Percentiles rank a stretch among this genome's conserved stretches.
phyloP scores from a whole-genome alignment of 2,797 vertebrate genomes.

The Prunella strophiata region DNA sequence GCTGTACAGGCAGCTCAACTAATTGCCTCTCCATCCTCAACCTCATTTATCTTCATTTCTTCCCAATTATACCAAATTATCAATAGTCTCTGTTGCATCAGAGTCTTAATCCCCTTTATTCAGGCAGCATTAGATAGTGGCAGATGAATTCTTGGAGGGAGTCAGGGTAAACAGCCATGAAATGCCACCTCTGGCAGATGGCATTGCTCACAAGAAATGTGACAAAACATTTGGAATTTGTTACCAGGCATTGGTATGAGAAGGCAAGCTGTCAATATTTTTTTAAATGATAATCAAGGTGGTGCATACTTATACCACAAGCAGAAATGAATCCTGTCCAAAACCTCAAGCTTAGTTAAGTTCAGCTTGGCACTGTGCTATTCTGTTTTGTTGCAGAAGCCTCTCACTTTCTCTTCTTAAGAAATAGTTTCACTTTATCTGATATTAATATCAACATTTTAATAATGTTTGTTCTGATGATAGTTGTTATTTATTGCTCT shows the following conservation, averaged over 20 bases:
- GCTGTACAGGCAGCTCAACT: constrained; percentile 86
- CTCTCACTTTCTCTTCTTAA: neutral
- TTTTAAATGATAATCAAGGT: constrained; percentile 79
- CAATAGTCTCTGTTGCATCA: constrained; percentile 92
- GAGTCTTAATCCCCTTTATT: constrained; percentile 90
- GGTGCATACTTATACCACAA: constrained; percentile 47
- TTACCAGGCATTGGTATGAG: constrained; percentile 81
- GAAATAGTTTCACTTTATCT: neutral
- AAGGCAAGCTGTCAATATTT: constrained; percentile 86
- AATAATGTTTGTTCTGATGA: neutral
- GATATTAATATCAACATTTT: neutral
- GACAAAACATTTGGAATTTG: constrained; percentile 88
- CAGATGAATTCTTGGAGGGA: constrained; percentile 93
- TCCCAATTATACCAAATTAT: constrained; percentile 94
- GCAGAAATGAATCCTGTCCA: constrained; percentile 59
- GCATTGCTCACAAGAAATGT: constrained; percentile 86
- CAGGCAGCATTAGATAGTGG: constrained; percentile 85
- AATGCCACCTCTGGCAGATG: constrained; percentile 92
- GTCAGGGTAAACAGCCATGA: constrained; percentile 88
- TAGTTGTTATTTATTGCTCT: neutral
- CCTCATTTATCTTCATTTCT: constrained; percentile 96
- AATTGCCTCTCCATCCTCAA: constrained; percentile 89
- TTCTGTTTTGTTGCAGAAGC: neutral
- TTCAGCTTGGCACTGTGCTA: neutral
- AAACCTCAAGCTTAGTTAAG: constrained; percentile 48